Evolutionary conservation across 1,140 invertebrate species (phyloP), one percentile per base, ranked within the genome.

Genomic region (Orussus abietinus): DNA sequence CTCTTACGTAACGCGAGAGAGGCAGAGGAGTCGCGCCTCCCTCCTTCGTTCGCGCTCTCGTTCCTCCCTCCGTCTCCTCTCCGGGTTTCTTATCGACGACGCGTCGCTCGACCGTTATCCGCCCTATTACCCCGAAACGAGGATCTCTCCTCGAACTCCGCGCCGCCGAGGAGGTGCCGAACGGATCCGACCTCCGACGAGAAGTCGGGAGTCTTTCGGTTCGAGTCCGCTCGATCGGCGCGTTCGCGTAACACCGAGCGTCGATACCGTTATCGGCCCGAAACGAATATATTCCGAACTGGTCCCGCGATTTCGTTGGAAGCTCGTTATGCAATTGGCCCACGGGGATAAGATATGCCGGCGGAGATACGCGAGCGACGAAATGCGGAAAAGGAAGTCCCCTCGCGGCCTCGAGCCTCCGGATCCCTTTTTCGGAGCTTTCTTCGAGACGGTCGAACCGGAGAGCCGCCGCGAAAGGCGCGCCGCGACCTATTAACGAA

Each of bases 251-350:
- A 57, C 47, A 37, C 47, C 30, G 47, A 37, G 29, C 38, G 42
- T 52, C 59, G 58, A 66, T 66, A 63, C 58, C 64, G 64, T 61
- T 66, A 66, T 66, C 64, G 59, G 39, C 28, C 36, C 35, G 37
- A 50, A 53, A 19, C 36, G 34, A 37, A 51, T 48, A 51, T 57
- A 48, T 62, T 54, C 53, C 52, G 52, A 60, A 60, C 55, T 55
- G 53, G 59, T 62, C 59, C 44, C 39, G n/a, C 19, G 40, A 47
- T 59, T 59, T 53, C 40, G 47, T 53, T 55, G 38, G 46, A 42
- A 42, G 35, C 47, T 55, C 29, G 29, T 53, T 38, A 46, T 47
- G 43, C 36, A 51, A 51, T 39, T 42, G 35, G 39, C 18, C 13
- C 22, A 38, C 20, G 11, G 29, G 29, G 4, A 31, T n/a, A n/a